Conservation (phyloP, 2,797 vertebrate species). For the Psittacula echo region DNA sequence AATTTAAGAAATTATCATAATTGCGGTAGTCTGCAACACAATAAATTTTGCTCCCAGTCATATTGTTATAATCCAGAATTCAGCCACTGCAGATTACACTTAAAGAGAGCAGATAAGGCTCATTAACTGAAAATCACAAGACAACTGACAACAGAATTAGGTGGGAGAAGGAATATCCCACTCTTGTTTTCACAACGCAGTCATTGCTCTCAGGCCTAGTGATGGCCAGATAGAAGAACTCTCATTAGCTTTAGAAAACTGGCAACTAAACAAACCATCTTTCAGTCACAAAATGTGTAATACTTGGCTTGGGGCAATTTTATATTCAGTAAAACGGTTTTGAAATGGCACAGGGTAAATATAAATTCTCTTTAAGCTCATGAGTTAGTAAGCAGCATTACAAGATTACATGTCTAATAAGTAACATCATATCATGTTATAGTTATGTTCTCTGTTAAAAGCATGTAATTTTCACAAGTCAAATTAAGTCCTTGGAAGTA, state of each 20-base stretch:
- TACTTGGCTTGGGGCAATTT: slow-evolving; percentile 3
- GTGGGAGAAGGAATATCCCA: neutral
- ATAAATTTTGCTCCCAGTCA: neutral
- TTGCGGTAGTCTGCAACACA: neutral
- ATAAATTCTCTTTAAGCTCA: neutral
- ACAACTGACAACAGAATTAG: neutral
- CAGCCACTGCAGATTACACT: neutral
- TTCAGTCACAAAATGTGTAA: slow-evolving; percentile 34
- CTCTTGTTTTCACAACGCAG: neutral
- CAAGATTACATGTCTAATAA: slow-evolving; percentile 21
- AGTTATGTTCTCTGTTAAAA: neutral
- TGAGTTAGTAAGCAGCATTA: neutral
- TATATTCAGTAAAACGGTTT: slow-evolving; percentile 7
- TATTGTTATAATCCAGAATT: neutral
- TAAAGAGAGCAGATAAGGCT: neutral
- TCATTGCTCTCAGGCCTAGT: neutral
- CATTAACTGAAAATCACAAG: neutral
- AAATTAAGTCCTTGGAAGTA: neutral
- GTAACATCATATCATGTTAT: neutral
- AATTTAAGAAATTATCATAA: neutral
- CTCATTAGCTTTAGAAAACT: neutral
- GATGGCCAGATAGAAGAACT: neutral
- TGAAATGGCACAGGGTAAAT: neutral
- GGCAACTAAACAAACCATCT: slow-evolving; percentile 37
- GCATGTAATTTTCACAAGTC: neutral